These are phyloP conservation scores for Cryptus viduatorius DNA, from an alignment of 2,888 invertebrate genomes.

Conservation along the genomic window DNA sequence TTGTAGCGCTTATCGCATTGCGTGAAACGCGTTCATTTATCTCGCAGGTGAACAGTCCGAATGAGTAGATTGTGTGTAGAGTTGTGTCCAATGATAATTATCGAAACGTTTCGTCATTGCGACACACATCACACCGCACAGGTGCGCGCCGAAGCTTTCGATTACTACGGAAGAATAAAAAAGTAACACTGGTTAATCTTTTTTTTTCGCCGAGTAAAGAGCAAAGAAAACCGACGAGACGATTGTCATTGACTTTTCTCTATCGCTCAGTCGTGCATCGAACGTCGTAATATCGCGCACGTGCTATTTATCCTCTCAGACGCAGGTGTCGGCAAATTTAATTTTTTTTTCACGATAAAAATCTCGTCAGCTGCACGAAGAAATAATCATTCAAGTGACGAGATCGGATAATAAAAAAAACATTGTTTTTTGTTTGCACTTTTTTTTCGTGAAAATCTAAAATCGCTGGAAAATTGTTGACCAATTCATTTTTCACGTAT, in stretches of 20 bases:
- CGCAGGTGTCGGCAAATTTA: not conserved
- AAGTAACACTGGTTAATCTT: conserved; percentile 7
- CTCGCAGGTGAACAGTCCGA: conserved; percentile 35
- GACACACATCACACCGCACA: not conserved
- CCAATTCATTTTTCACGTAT: too few species aligned
- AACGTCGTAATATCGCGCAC: not conserved
- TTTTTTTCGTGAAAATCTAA: too few species aligned
- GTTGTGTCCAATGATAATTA: not conserved
- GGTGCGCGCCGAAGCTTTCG: not conserved
- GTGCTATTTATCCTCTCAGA: not conserved
- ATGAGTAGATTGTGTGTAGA: not conserved
- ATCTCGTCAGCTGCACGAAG: too few species aligned
- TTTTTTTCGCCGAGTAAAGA: not conserved
- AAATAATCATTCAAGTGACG: too few species aligned
- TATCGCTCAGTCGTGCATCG: not conserved
- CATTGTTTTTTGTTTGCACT: too few species aligned
- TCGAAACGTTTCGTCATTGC: not conserved
- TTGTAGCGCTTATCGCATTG: conserved; percentile 41
- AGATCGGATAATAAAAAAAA: too few species aligned
- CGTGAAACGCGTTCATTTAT: conserved; percentile 43
- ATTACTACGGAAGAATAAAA: not conserved
- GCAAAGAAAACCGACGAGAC: not conserved
- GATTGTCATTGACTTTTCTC: not conserved
- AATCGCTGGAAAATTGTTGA: too few species aligned
- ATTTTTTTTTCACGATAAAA: not conserved